A percentile compares a stretch with the other conserved stretches of the same genome.
phyloP scores from a whole-genome alignment of 1,140 invertebrate genomes.

The Trichoplusia ni region DNA sequence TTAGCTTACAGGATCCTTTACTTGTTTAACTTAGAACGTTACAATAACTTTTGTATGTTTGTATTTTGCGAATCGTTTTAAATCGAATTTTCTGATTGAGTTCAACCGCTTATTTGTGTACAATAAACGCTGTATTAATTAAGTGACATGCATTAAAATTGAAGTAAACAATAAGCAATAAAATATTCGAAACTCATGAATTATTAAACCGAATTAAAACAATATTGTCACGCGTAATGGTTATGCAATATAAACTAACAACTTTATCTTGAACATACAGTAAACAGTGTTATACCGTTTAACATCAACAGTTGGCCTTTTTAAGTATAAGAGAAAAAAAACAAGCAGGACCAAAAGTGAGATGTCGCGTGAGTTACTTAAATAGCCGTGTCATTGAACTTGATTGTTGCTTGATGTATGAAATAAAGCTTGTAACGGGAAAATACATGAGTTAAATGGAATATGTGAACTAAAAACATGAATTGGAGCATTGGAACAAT shows the following conservation, averaged over 20 bases:
- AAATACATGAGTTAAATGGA: too few species aligned
- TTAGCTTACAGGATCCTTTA: background rate
- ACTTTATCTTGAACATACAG: too few species aligned
- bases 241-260: too few species aligned
- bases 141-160: background rate
- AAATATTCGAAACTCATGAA: too few species aligned
- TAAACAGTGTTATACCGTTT: too few species aligned
- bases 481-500: too few species aligned
- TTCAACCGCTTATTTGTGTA: too few species aligned
- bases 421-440: conserved; percentile 7
- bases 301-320: conserved; percentile 26
- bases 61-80: conserved; percentile 1
- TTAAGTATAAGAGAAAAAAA: conserved; percentile 53
- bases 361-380: conserved; percentile 48
- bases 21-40: background rate
- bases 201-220: too few species aligned
- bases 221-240: too few species aligned
- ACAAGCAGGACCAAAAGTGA: conserved; percentile 44
- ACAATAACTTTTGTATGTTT: background rate
- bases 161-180: background rate
- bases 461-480: too few species aligned
- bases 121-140: conserved; percentile 9
- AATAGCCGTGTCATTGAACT: conserved; percentile 57
- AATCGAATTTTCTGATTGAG: too few species aligned
- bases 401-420: conserved; percentile 44